Base-by-base conservation (phyloP, 2,888 invertebrate genomes). In the Thecocarcelia acutangulata region DNA sequence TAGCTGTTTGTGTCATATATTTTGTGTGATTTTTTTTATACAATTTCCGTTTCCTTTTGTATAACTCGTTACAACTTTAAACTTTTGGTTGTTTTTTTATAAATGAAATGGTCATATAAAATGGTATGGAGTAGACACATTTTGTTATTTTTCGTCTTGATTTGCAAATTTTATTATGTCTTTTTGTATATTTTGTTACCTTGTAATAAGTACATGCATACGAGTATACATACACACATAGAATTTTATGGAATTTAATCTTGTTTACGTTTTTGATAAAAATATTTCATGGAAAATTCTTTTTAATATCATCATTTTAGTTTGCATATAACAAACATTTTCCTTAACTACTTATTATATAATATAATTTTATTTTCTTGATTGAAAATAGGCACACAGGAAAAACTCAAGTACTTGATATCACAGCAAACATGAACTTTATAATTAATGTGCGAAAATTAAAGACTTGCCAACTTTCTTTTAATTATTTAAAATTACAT, bases 101-200 rank as follows among this genome's bases (percentile, higher is more conserved):
- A 48, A 44, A 66, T 73, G 78, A 73, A 79, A 79, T 79, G 73
- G 58, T 73, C 72, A 68, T 68, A 79, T 68, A 52, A 68, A 79
- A 73, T 73, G 72, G 72, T 68, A 73, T 73, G 72, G 46, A 52
- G 66, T 79, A 79, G 78, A 58, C 64, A 66, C 11, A 74, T 64
- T 64, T 64, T 44, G 63, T 73, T 63, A 21, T 48, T 37, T 42
- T 72, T 33, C 17, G 40, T 42, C 46, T 19, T 37, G 13, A 40
- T 54, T 63, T 74, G 64, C 40, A 56, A 56, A 54, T 52, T 68
- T 28, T 58, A 13, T 58, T 42, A 33, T 40, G 61, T 37, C n/a
- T 56, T 58, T 12, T 58, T 40, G n/a, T 24, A 33, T 33, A 33
- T 59, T 52, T 69, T 76, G 69, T 76, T 76, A 69, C 69, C 44